Conservation (phyloP, 2,797 vertebrate genomes). For the Sebastes variabilis region DNA sequence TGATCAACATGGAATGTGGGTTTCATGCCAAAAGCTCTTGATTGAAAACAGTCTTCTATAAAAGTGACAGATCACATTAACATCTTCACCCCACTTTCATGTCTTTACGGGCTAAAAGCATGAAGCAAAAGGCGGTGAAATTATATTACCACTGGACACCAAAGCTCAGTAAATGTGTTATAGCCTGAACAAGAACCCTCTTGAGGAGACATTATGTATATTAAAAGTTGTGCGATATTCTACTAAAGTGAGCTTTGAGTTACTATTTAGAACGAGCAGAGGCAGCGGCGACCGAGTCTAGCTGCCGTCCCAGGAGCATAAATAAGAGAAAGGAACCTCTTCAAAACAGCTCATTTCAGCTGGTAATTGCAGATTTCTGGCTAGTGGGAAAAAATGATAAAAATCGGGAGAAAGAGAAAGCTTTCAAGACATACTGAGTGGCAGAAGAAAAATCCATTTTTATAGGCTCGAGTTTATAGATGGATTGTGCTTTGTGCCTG, state of each 20-base stretch:
- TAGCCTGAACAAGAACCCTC: not conserved
- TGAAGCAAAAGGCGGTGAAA: conserved; percentile 19
- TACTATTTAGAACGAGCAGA: not conserved
- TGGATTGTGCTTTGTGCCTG: conserved; percentile 31
- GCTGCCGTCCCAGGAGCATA: not conserved
- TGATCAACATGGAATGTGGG: conserved; percentile 11
- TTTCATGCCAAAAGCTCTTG: conserved; percentile 10
- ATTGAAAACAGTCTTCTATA: conserved; percentile 10
- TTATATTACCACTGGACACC: not conserved
- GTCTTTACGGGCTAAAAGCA: conserved; percentile 19
- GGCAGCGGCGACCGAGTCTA: not conserved
- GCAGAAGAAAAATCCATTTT: conserved; percentile 49
- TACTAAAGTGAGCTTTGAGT: not conserved
- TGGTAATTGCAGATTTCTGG: conserved; percentile 33
- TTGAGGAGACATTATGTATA: not conserved
- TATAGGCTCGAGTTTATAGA: conserved; percentile 36
- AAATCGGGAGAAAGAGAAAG: conserved; percentile 3
- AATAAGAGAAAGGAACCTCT: conserved; percentile 1
- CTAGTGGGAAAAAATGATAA: not conserved
- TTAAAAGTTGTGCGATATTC: conserved; percentile 13
- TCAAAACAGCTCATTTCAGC: conserved; percentile 3
- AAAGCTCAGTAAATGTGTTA: not conserved
- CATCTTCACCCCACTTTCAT: conserved; percentile 21
- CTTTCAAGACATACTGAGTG: conserved; percentile 20
- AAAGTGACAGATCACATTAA: conserved; percentile 33